These are phyloP conservation scores for Noctua pronuba DNA, from an alignment of 2,888 invertebrate genomes.

Conservation along the genomic window DNA sequence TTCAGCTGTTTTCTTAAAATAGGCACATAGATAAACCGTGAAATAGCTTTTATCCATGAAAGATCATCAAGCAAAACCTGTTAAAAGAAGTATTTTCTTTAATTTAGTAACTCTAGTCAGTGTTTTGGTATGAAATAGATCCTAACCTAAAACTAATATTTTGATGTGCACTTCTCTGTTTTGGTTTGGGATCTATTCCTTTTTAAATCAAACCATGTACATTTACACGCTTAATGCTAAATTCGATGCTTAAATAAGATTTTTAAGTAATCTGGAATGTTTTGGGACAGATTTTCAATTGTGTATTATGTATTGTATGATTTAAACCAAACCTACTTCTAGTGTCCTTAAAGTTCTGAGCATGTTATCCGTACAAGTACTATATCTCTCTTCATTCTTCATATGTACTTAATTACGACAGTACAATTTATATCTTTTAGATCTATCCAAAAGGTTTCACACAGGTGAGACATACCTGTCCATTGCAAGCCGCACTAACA, in stretches of 20 bases:
- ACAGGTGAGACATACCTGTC: not conserved
- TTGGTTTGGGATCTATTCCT: not conserved
- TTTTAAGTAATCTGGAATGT: not conserved
- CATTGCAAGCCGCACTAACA: not conserved
- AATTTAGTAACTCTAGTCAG: not conserved
- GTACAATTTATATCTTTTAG: no score
- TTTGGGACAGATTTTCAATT: constrained; percentile 6
- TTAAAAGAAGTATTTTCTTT: not conserved
- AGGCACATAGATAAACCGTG: not conserved
- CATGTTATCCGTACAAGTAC: not conserved
- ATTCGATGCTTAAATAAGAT: not conserved
- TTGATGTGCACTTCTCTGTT: not conserved
- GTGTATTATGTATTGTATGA: no score
- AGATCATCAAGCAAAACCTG: not conserved
- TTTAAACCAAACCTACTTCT: not conserved
- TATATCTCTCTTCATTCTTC: no score
- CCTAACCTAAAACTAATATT: constrained; percentile 54
- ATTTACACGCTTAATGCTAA: not conserved
- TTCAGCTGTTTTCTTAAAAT: constrained; percentile 22
- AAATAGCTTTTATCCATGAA: not conserved
- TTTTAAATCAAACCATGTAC: not conserved
- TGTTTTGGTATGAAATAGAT: constrained; percentile 25
- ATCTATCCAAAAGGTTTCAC: not conserved
- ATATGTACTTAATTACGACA: no score
- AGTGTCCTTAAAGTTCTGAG: not conserved